Base-by-base conservation (phyloP, 2,888 invertebrate species). In the Alviniconcha strummeri region DNA sequence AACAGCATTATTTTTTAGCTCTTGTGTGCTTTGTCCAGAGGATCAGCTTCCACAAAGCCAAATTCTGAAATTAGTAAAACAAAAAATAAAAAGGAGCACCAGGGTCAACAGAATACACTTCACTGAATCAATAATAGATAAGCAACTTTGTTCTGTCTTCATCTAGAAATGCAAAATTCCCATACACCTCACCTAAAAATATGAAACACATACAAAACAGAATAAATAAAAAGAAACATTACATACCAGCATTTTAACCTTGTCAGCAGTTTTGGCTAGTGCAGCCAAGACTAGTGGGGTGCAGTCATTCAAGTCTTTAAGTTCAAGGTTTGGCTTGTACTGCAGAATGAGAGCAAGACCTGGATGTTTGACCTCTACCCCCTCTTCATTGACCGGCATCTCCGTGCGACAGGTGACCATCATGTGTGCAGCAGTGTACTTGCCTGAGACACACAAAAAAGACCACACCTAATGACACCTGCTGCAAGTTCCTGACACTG, bases 211-310 rank as follows among this genome's bases (percentile, higher is more conserved):
- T 67, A 67, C 9, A 69, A 69, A 52, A 13, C 1, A 54, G 7
- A n/a, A 55, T 11, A 17, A 54, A 75, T 15, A 64, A 13, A 64
- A 13, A 60, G 6, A 52, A 4, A 36, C 52, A 52, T 36, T 36
- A 36, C 90, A 84, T 88, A 93, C 93, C 89, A 94, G 86, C 57
- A 91, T 84, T 80, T 91, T 89, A 56, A 92, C 89, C n/a, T 89
- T 88, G 71, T 87, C 84, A 17, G 86, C 85, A 57, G 89, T 88
- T 69, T 87, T 87, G 52, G 85, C 84, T 79, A 88, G 83, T 67
- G 93, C 92, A n/a, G 94, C 93, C 4, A 88, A 75, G 15, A 91
- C 87, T 5, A 94, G 88, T 11, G 94, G 93, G 4, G 94, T 93
- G 81, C 90, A 85, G 13, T 90, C 91, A 17, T 89, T 81, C 76